Base-by-base conservation (phyloP, 2,888 invertebrate genomes). In the Synanthedon andrenaeformis region DNA sequence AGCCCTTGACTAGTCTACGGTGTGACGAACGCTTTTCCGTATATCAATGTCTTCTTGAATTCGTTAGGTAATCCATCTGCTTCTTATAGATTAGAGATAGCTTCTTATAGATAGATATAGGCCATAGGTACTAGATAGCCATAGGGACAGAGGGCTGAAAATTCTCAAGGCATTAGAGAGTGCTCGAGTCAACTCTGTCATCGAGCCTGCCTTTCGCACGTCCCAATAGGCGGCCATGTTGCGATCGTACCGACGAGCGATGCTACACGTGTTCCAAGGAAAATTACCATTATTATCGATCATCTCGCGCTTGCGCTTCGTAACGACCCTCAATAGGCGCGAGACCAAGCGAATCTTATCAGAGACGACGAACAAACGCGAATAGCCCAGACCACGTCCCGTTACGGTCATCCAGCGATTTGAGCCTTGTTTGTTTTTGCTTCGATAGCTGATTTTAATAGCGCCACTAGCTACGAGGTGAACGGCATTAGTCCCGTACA, bases 241-340 rank as follows among this genome's bases (percentile, higher is more conserved):
- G 70, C 75, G 76, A 82, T 82, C 79, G 73, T 72, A 66, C 71
- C 78, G 69, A 63, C 70, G 72, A 70, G 67, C 80, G 82, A 83
- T 79, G 77, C 72, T 77, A 86, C 86, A 86, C 84, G 85, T 85
- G 86, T 83, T 79, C 69, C 66, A 62, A 56, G 70, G 73, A 64
- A 83, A 86, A 87, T 86, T 86, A 86, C 87, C 87, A 87, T 87
- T 85, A 86, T 87, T 87, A 87, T 86, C 86, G 86, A 85, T 84
- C 83, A 84, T 86, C 87, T 78, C 71, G 78, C 79, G 74, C 78
- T 73, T 67, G 72, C 71, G 79, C 76, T 71, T 71, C 70, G 82
- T 85, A 83, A 85, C 86, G 84, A 85, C 79, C 76, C 76, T 73
- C 74, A 77, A 83, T 79, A 80, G 82, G 77, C 82, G 75, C 72